A percentile compares a stretch with the other conserved stretches of the same genome.
Conservation (phyloP, 2,113 vertebrate genomes). For the Phycodurus eques region DNA sequence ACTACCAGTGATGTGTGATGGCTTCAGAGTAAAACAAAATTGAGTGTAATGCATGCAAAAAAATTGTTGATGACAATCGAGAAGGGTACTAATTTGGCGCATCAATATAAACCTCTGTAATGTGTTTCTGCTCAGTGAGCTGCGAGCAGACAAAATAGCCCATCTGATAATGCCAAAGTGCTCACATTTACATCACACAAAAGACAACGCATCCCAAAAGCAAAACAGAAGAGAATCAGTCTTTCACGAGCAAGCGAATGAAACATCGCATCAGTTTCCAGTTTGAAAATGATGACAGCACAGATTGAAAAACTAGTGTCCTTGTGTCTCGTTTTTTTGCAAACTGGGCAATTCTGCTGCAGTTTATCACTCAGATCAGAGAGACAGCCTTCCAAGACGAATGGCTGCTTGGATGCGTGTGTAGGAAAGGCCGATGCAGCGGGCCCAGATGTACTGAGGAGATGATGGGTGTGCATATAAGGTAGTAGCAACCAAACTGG, state of each 20-base stretch:
- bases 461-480: constrained; percentile 71
- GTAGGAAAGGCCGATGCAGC: constrained; percentile 59
- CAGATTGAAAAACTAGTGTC: constrained; percentile 77
- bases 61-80: constrained; percentile 1
- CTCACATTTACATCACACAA: not conserved
- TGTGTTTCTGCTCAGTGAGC: constrained; percentile 8
- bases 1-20: not conserved
- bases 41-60: not conserved
- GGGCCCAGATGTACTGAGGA: constrained; percentile 55
- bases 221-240: constrained; percentile 14
- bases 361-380: constrained; percentile 77
- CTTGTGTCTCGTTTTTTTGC: constrained; percentile 59
- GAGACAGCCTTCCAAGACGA: constrained; percentile 73
- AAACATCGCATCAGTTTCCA: constrained; percentile 72
- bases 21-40: not conserved
- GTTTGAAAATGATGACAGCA: constrained; percentile 71
- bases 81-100: constrained; percentile 4
- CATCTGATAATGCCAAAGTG: constrained; percentile 4
- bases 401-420: constrained; percentile 69
- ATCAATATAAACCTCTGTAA: constrained; percentile 11
- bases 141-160: not conserved
- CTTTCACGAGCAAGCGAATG: constrained; percentile 18
- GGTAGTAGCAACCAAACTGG: constrained; percentile 70
- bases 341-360: constrained; percentile 71
- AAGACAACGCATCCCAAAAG: not conserved